Conservation (phyloP, 23 tunicate species). For the Oikopleura dioica region DNA sequence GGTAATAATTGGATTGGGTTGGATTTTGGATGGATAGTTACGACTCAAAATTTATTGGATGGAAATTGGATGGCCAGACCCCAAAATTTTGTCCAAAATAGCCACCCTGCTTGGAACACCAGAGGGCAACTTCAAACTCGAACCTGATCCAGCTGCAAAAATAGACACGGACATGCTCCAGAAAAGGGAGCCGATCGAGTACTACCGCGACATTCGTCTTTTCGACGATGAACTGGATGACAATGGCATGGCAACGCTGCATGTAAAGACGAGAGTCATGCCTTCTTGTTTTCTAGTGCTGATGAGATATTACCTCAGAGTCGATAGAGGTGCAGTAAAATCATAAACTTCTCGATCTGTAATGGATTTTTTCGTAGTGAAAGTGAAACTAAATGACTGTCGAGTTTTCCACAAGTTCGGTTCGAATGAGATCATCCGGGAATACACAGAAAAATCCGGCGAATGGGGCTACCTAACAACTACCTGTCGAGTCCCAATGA, state of each 20-base stretch:
- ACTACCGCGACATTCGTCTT: slow-evolving; percentile 53
- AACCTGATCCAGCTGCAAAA: slow-evolving; percentile 20
- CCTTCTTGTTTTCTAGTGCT: slow-evolving; percentile 69
- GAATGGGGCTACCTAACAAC: background rate
- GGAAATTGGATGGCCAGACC: too few species aligned
- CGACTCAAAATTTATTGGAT: too few species aligned
- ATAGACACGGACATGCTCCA: slow-evolving; percentile 53
- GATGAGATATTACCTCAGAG: slow-evolving; percentile 70
- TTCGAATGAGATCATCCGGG: slow-evolving; percentile 32
- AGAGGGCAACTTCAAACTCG: background rate
- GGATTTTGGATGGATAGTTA: too few species aligned
- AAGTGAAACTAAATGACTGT: slow-evolving; percentile 37
- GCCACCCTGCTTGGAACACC: too few species aligned
- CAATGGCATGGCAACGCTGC: slow-evolving; percentile 63
- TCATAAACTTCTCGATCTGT: background rate
- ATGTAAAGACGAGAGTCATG: slow-evolving; percentile 68
- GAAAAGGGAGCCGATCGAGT: slow-evolving; percentile 45
- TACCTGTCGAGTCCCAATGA: background rate
- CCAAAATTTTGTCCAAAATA: too few species aligned
- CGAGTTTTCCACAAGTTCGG: slow-evolving; percentile 60
- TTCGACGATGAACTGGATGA: slow-evolving; percentile 98
- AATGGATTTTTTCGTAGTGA: background rate
- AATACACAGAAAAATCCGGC: slow-evolving; percentile 35
- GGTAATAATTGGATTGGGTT: too few species aligned
- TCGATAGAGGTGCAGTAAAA: slow-evolving; percentile 32